Base-by-base conservation (phyloP, 2,888 invertebrate genomes). In the Dendrolimus houi region DNA sequence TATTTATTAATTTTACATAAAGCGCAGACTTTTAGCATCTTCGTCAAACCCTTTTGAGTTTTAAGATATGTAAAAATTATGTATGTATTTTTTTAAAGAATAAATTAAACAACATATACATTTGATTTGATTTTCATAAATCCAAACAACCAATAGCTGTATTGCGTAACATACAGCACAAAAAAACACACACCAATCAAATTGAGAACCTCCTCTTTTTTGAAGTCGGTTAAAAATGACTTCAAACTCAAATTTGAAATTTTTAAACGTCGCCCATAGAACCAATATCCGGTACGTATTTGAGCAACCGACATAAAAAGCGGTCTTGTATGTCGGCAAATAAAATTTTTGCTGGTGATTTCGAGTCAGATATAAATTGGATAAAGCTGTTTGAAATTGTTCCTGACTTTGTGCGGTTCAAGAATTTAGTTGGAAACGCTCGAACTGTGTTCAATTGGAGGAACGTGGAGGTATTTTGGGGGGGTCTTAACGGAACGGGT, bases 321-420 rank as follows among this genome's bases (percentile, higher is more conserved):
- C 29, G 9, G 47, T 47, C 9, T n/a, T n/a, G 8, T 47, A 47
- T 47, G 47, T 47, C 47, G 47, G 3, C 47, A 47, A 12, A 47
- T 47, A 47, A 47, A 47, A 47, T 9, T 9, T 66, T 66, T 67
- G 64, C 64, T 64, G 65, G 58, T 65, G 62, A 62, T 63, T 64
- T 67, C 67, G 47, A 65, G 65, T 64, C 62, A 65, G 65, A 67
- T 67, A 67, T 67, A 75, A 81, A 85, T 81, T 79, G 79, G 79
- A 79, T 81, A 73, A 77, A 81, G 47, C 47, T 83, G 82, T 83
- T 83, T 77, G 74, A 73, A 79, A 79, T 76, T 69, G 71, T 47
- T 10, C 47, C 47, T 29, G 47, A 47, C 47, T 47, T 47, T 47
- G 47, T 47, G 47, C 47, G 47, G 8, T 47, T 47, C 47, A 47